Evolutionary conservation across 2,888 invertebrate species (phyloP), one percentile per base, ranked within the genome.

Genomic region (Pristionchus exspectatus): DNA sequence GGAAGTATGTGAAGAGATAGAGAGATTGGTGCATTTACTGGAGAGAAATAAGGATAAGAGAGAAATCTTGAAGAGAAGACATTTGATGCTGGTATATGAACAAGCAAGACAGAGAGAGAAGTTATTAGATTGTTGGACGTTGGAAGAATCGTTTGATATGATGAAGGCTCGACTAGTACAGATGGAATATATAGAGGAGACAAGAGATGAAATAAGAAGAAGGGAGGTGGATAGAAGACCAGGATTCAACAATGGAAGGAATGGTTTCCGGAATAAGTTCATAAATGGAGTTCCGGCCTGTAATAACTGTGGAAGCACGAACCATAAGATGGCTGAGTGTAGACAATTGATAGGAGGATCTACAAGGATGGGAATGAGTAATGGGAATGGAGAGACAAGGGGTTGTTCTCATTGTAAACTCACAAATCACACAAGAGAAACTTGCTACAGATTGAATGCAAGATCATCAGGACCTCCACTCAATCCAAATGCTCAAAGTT

Each of bases 1-100:
- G 1, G 50, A 69, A 30, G 69, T 69, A 30, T 69, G 81, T 50
- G 81, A 81, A 10, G 81, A 81, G n/a, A n/a, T 81, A 3, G 81
- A 81, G 21, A 77, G 44, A 44, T 44, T 77, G 9, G 44, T 44
- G 3, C 16, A 21, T 4, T 10, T 30, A 38, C 3, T 77, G 12
- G 74, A 77, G 44, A 77, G 12, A 44, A 24, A 21, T 5, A 77
- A 77, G 44, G 44, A 77, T 16, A 77, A 77, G 44, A 38, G 44
- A 21, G 74, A 77, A 24, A 44, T 5, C 1, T 30, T 38, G 44
- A 38, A 4, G n/a, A 77, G 74, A 77, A 77, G 74, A 44, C 44
- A 77, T 5, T 24, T 44, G 18, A 5, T 77, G 21, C 38, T 77
- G 21, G 38, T 44, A 21, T 44, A 77, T 44, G 21, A 77, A 21